These are phyloP conservation scores for Eristalinus aeneus DNA, from an alignment of 2,888 invertebrate genomes.

Conservation along the genomic window DNA sequence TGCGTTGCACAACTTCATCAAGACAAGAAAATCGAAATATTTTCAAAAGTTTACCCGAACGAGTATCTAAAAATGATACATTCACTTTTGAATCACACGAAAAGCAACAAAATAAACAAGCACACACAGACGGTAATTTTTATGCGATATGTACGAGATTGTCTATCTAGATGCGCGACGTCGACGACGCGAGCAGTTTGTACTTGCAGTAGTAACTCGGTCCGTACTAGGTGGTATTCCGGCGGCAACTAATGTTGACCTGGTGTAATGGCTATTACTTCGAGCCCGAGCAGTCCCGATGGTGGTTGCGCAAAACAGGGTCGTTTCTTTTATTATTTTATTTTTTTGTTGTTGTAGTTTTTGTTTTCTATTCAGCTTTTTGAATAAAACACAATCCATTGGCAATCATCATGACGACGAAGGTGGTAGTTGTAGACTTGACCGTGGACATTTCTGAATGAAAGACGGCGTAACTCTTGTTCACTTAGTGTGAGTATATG, in stretches of 20 bases:
- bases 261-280: conserved; percentile 65
- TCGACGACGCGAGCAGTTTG: not conserved
- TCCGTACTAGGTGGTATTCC: conserved; percentile 61
- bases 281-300: conserved; percentile 45
- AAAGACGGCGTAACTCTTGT: conserved; percentile 58
- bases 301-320: conserved; percentile 64
- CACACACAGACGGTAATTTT: not conserved
- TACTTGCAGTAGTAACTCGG: conserved; percentile 15
- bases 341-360: conserved; percentile 17
- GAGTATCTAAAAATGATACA: not conserved
- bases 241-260: conserved; percentile 68
- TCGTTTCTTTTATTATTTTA: conserved; percentile 38
- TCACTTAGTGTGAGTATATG: conserved; percentile 20
- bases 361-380: not conserved
- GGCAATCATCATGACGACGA: conserved; percentile 52
- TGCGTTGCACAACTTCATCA: not conserved
- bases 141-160: conserved; percentile 5
- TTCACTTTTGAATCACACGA: not conserved
- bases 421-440: conserved; percentile 62
- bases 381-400: conserved; percentile 26
- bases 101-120: not conserved
- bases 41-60: not conserved
- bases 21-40: not conserved
- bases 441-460: conserved; percentile 71
- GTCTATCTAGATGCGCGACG: not conserved